Evolutionary conservation across 2,888 invertebrate species (phyloP).

Genomic region (Criorhina ranunculi): DNA sequence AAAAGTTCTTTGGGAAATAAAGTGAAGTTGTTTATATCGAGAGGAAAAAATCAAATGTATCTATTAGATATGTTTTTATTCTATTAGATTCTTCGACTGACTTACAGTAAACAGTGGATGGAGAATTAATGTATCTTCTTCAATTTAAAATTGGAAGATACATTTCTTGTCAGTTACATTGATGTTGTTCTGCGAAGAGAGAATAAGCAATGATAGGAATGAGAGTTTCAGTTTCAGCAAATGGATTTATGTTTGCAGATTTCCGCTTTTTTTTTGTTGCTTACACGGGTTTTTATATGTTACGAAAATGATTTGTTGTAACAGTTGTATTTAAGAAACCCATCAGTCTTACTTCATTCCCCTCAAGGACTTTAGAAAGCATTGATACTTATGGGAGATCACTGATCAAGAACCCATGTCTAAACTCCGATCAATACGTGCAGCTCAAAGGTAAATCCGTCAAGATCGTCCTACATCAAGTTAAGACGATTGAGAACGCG

Average conservation of each 20-base stretch:
- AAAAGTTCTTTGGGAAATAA: neutral
- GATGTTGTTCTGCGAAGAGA: slow-evolving; percentile 14
- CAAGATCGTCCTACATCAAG: no score
- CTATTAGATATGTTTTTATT: slow-evolving; percentile 53
- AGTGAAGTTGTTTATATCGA: slow-evolving; percentile 44
- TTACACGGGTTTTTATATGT: no score
- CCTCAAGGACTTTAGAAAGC: no score
- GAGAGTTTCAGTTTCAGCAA: slow-evolving; percentile 12
- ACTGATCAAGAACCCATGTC: no score
- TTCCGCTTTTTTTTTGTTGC: no score
- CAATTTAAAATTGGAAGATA: slow-evolving; percentile 65
- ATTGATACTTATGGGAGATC: no score
- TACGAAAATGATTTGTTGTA: no score
- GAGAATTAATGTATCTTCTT: slow-evolving; percentile 68
- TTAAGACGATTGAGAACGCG: no score
- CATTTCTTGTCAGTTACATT: slow-evolving; percentile 30
- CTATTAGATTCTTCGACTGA: slow-evolving; percentile 64
- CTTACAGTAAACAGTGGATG: slow-evolving; percentile 68
- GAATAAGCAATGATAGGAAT: neutral
- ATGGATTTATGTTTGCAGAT: slow-evolving; percentile 66
- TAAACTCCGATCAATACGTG: no score
- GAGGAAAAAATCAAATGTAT: slow-evolving; percentile 33
- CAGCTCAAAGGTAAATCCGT: no score
- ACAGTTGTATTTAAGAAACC: no score
- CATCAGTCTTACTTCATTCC: no score